Evolutionary conservation across 2,888 invertebrate genomes (phyloP).

Genomic region (Acleris laterana): DNA sequence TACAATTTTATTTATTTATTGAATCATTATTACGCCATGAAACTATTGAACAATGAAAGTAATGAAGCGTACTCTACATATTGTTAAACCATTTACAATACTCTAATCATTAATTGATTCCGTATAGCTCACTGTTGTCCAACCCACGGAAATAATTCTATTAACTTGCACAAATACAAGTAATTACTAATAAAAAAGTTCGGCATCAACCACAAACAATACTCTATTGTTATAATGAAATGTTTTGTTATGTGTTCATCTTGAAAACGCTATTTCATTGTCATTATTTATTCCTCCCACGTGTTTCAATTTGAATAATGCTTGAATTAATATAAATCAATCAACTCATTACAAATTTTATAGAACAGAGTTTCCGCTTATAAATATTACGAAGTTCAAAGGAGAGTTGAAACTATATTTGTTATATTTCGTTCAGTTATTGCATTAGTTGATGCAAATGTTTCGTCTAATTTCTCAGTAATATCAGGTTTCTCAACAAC

Average conservation of each 20-base stretch:
- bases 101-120: slow-evolving; percentile 33
- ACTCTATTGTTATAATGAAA: slow-evolving; percentile 73
- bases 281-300: slow-evolving; percentile 73
- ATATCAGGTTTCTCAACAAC: slow-evolving; percentile 52
- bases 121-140: slow-evolving; percentile 47
- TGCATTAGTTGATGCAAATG: slow-evolving; percentile 11
- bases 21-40: neutral
- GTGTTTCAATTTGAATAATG: slow-evolving; percentile 51
- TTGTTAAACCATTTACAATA: slow-evolving; percentile 20
- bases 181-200: slow-evolving; percentile 63
- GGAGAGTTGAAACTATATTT: neutral
- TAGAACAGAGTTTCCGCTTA: slow-evolving; percentile 8
- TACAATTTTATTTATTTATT: too few relatives aligned
- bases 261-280: slow-evolving; percentile 68
- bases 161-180: slow-evolving; percentile 54
- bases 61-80: slow-evolving; percentile 23
- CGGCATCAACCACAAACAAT: slow-evolving; percentile 73
- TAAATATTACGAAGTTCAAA: slow-evolving; percentile 19
- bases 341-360: slow-evolving; percentile 38
- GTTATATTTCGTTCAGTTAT: slow-evolving; percentile 3
- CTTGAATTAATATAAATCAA: slow-evolving; percentile 56
- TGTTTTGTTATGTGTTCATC: slow-evolving; percentile 70
- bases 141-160: slow-evolving; percentile 57
- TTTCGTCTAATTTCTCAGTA: slow-evolving; percentile 43
- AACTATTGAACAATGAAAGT: slow-evolving; percentile 8